Evolutionary conservation across 2,888 invertebrate species (phyloP), one percentile per base, ranked within the genome.

Genomic region (Ochropleura plecta): DNA sequence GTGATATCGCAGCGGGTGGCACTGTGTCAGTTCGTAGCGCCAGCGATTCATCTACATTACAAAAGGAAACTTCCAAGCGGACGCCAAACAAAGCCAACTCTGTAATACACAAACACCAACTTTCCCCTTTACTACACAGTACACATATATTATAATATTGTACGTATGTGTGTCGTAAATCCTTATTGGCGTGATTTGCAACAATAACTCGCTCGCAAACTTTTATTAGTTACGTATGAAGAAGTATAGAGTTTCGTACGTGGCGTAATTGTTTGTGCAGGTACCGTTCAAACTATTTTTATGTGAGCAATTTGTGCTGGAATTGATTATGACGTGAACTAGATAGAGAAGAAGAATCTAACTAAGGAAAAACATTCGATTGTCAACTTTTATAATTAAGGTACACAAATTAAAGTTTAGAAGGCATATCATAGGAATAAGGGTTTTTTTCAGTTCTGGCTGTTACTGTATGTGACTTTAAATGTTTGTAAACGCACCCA

Each of bases 171-270:
- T 75, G 71, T 81, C 78, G 62, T 82, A 76, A 83, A 77, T 83
- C 77, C 68, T 78, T 78, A 83, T 83, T 78, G 77, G 84, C 85
- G 84, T 88, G 86, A 89, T 90, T 88, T 86, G 79, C 84, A 84
- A 88, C 87, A 86, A 86, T 84, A 86, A 82, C 81, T 84, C 76
- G 73, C 60, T 83, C 69, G 70, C 70, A 64, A 88, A 89, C 87
- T 88, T 89, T 84, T 82, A 83, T 79, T 83, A 82, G 70, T 79
- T 73, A 70, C 79, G 77, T 75, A 70, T 78, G 62, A 40, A 81
- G 53, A 72, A 82, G 79, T 78, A 72, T 78, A 12, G 42, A 73
- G 64, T 70, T 57, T 65, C 59, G 51, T 80, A 57, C 64, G 65
- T 75, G 64, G 55, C 59, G 42, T 81, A 64, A 78, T 68, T 73